phyloP scores from a whole-genome alignment of 2,797 vertebrate species.

The Cuniculus paca region DNA sequence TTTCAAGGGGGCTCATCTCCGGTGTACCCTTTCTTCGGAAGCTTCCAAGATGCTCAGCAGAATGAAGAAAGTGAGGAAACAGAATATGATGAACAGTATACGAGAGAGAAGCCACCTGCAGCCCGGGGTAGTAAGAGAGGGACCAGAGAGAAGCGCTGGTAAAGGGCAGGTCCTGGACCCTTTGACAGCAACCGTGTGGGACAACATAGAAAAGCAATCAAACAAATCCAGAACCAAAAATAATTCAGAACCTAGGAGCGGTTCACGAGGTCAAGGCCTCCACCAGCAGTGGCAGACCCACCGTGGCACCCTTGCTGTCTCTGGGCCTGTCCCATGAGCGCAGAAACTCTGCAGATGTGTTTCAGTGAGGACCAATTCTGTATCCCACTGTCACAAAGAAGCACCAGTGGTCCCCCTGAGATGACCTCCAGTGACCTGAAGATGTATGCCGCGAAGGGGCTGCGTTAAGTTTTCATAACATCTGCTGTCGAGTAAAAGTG shows the following conservation, averaged over 20 bases:
- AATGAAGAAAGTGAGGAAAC: background rate
- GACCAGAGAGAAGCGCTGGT: too few relatives aligned
- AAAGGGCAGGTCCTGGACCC: background rate
- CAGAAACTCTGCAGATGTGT: conserved; percentile 80
- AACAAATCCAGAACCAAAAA: background rate
- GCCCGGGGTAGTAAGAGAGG: background rate
- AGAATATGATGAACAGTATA: accelerated
- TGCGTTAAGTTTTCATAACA: conserved; percentile 86
- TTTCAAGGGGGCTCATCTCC: background rate
- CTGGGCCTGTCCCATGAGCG: background rate
- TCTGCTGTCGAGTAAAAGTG: conserved; percentile 86
- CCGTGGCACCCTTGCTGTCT: too few relatives aligned
- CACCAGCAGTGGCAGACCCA: background rate
- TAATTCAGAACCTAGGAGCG: background rate
- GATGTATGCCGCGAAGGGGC: conserved; percentile 32
- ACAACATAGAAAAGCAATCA: background rate
- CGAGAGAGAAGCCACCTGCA: background rate
- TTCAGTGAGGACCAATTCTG: conserved; percentile 75
- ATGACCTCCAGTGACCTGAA: background rate
- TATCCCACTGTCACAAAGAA: conserved; percentile 81
- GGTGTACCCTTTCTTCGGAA: background rate
- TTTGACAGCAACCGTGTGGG: background rate
- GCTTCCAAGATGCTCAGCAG: background rate
- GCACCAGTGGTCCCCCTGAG: conserved; percentile 73
- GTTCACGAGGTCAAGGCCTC: background rate